Conservation (phyloP, 2,797 vertebrate genomes). For the Pygocentrus nattereri region DNA sequence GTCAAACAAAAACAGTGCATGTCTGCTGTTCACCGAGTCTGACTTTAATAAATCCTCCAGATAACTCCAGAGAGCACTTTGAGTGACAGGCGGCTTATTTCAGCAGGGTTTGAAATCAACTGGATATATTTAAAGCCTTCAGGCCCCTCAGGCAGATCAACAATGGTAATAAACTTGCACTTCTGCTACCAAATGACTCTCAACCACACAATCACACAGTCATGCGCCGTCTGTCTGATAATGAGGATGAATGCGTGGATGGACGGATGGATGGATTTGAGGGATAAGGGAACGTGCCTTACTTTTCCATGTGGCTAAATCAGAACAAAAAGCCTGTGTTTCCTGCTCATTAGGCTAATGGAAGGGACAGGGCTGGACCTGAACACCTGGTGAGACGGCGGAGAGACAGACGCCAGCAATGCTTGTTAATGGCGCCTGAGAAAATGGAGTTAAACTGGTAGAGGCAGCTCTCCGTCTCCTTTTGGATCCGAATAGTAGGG, state of each 20-base stretch:
- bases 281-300: slow-evolving; percentile 3
- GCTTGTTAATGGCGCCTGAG: slow-evolving; percentile 14
- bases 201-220: background rate
- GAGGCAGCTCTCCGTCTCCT: slow-evolving; percentile 20
- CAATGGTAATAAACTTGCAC: background rate
- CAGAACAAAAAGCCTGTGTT: slow-evolving; percentile 45
- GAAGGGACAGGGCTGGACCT: slow-evolving; percentile 7
- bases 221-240: slow-evolving; percentile 46
- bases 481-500: slow-evolving; percentile 4
- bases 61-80: background rate
- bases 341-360: slow-evolving; percentile 44
- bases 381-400: background rate
- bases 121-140: slow-evolving; percentile 6
- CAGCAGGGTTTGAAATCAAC: background rate
- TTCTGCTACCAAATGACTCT: background rate
- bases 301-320: slow-evolving; percentile 39
- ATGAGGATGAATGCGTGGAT: slow-evolving; percentile 44
- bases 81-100: slow-evolving; percentile 31
- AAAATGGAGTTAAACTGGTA: background rate
- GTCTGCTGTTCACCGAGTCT: background rate
- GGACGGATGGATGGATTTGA: slow-evolving; percentile 36
- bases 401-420: slow-evolving; percentile 1
- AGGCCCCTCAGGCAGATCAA: slow-evolving; percentile 4
- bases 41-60: slow-evolving; percentile 13
- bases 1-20: background rate